A percentile compares a stretch with the other conserved stretches of the same genome.
Conservation (phyloP, 2,888 invertebrate genomes). For the Boloria euphrosyne region DNA sequence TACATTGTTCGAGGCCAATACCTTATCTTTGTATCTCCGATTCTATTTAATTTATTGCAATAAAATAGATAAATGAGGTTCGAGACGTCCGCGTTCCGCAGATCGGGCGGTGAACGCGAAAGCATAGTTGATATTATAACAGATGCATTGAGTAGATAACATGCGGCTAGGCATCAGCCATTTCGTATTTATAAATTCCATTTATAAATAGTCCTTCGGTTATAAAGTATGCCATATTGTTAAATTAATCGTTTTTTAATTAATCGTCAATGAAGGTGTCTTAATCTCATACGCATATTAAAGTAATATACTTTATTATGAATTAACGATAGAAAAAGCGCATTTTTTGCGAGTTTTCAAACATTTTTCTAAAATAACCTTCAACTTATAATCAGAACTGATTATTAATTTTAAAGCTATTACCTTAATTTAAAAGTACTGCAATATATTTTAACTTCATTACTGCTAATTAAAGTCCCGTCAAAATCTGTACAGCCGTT, state of each 20-base stretch:
- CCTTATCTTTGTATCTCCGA: slow-evolving; percentile 75
- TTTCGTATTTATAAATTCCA: slow-evolving; percentile 20
- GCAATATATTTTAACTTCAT: too few species aligned
- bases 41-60: slow-evolving; percentile 77
- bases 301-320: too few species aligned
- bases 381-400: background rate
- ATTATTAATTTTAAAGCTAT: background rate
- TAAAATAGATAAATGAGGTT: slow-evolving; percentile 75
- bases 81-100: slow-evolving; percentile 75
- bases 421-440: too few species aligned
- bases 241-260: too few species aligned
- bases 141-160: slow-evolving; percentile 56
- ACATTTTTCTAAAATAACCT: too few species aligned
- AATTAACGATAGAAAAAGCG: too few species aligned
- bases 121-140: slow-evolving; percentile 57
- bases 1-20: slow-evolving; percentile 74
- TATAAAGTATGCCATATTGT: background rate
- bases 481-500: too few species aligned
- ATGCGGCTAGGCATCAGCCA: slow-evolving; percentile 27
- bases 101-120: slow-evolving; percentile 46
- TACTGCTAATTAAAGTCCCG: too few species aligned
- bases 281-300: too few species aligned
- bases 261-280: too few species aligned
- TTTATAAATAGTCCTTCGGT: background rate
- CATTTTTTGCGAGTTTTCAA: too few species aligned